phyloP scores from a whole-genome alignment of 2,113 vertebrate species.

The Tylochromis polylepis region DNA sequence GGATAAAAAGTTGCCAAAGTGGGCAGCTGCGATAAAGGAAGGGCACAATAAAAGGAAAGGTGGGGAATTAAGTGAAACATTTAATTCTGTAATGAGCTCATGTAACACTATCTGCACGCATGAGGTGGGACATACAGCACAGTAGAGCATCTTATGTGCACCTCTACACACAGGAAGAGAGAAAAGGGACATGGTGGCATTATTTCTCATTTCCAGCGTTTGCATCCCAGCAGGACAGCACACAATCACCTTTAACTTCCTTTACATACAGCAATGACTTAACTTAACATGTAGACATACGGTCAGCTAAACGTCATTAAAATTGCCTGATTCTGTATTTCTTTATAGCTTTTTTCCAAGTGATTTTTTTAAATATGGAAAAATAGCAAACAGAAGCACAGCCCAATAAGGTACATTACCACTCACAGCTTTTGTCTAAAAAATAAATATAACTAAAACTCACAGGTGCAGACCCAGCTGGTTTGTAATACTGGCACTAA shows the following conservation, averaged over 20 bases:
- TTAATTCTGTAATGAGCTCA: background rate
- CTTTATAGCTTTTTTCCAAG: accelerated
- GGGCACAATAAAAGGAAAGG: background rate
- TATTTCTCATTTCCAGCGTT: background rate
- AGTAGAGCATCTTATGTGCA: background rate
- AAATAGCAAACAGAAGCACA: accelerated
- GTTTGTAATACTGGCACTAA: background rate
- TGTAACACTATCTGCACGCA: background rate
- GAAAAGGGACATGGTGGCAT: background rate
- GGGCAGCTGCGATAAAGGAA: background rate
- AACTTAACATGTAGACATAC: background rate
- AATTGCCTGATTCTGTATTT: background rate
- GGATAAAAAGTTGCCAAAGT: background rate
- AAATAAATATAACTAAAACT: background rate
- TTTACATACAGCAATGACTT: background rate
- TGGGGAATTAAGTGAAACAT: background rate
- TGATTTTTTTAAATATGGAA: background rate
- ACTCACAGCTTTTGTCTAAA: background rate
- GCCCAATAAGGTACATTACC: accelerated
- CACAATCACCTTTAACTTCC: background rate
- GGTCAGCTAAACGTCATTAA: background rate
- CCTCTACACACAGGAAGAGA: background rate
- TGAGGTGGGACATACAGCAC: background rate
- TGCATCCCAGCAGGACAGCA: background rate
- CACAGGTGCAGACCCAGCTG: background rate